Conservation (phyloP, 2,113 vertebrate species). For the Hydrochoerus hydrochaeris region DNA sequence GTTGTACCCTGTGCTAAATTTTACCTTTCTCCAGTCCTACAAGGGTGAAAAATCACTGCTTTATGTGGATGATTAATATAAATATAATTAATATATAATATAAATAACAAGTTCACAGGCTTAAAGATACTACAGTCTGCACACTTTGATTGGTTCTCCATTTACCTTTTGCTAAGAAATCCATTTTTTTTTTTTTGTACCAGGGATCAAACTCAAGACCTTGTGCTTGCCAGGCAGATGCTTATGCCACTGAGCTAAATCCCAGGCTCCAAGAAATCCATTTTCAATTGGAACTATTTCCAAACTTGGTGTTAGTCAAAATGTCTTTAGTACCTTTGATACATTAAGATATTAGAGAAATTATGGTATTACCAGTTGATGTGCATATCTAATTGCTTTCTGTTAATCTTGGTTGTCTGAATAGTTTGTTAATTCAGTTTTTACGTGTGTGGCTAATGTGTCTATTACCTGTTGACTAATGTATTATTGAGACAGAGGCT, state of each 20-base stretch:
- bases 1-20: conserved; percentile 21
- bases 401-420: conserved; percentile 26
- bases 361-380: conserved; percentile 6
- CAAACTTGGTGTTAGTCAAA: conserved; percentile 48
- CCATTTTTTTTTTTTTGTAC: background rate
- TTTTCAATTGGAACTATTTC: conserved; percentile 57
- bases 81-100: background rate
- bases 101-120: background rate
- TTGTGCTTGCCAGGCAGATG: too few species aligned
- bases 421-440: conserved; percentile 58
- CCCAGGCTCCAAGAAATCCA: background rate
- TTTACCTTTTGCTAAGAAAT: conserved; percentile 53
- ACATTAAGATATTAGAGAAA: conserved; percentile 43
- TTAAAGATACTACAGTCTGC: conserved; percentile 30
- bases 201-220: too few species aligned
- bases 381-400: conserved; percentile 37
- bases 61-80: background rate
- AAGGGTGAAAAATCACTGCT: background rate
- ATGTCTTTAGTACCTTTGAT: conserved; percentile 37
- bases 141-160: conserved; percentile 22
- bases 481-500: conserved; percentile 58
- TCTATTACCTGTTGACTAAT: conserved; percentile 29
- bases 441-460: conserved; percentile 44
- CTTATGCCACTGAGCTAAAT: too few species aligned
- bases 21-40: background rate